Base-by-base conservation (phyloP, 1,140 invertebrate species). In the Cataglyphis hispanica region DNA sequence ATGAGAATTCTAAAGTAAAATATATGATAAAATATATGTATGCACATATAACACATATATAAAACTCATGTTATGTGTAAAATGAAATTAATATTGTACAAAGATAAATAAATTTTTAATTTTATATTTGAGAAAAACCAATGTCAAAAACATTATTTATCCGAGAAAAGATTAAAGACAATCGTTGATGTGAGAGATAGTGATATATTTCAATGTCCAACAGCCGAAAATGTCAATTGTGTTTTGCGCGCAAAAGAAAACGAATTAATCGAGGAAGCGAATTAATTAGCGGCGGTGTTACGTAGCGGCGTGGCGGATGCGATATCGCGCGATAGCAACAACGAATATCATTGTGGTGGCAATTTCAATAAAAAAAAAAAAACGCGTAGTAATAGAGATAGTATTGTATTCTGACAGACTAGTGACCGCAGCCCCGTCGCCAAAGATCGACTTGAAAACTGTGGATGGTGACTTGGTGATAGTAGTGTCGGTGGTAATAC, bases 381-480 rank as follows among this genome's bases (percentile, higher is more conserved):
- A 74, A 67, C 43, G 75, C 66, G 78, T 76, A 87, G 61, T 84
- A 84, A 81, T 87, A 84, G 86, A 87, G 74, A 72, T 76, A 78
- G 31, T 86, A 89, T 89, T 91, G 88, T 87, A 90, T 89, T 94
- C 93, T 94, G 92, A 94, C 93, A 94, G 91, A 94, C 90, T 93
- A 91, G 90, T 86, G 66, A 90, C 88, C 89, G 94, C 87, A 91
- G 93, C 89, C 91, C 90, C 88, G 89, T 92, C 87, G 91, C 89
- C 90, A 89, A 89, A 78, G 91, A 88, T 86, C 90, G 92, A 91
- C 86, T 90, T 84, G 89, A 92, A 70, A 97, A 93, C 92, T 95
- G 96, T 87, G 97, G 97, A 91, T 96, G 96, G 90, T 96, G 88
- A 92, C 89, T 43, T 64, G 63, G 75, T 89, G 69, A 85, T 77